These are phyloP conservation scores for Proteles cristata DNA, from an alignment of 2,113 vertebrate genomes.

Conservation along the genomic window DNA sequence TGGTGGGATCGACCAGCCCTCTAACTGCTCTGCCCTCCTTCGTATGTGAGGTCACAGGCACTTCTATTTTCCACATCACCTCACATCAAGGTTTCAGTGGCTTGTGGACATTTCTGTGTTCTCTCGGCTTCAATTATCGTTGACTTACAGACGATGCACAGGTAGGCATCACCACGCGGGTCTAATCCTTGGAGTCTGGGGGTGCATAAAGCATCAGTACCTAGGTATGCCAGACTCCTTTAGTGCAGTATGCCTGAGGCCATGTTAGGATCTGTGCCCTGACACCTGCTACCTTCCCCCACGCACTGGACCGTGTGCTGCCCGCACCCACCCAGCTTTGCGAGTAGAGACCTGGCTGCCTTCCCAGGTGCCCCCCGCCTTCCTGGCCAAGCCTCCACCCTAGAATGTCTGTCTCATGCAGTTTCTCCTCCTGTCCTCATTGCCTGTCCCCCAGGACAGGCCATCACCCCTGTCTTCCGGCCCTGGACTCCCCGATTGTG, in stretches of 20 bases:
- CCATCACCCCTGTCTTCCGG: background rate
- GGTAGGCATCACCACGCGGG: background rate
- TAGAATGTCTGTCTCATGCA: background rate
- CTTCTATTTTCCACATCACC: background rate
- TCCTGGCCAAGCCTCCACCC: background rate
- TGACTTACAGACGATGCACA: background rate
- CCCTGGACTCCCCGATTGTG: no score
- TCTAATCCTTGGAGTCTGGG: background rate
- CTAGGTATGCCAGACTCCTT: background rate
- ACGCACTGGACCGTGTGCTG: background rate
- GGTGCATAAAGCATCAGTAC: background rate
- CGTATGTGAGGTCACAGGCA: background rate
- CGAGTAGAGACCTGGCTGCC: background rate
- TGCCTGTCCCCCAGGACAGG: no score
- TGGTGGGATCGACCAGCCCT: background rate
- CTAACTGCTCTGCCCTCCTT: background rate
- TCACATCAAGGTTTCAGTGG: background rate
- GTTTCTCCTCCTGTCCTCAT: background rate
- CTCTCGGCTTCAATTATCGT: background rate
- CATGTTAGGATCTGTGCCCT: background rate
- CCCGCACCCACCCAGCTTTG: background rate
- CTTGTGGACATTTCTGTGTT: background rate
- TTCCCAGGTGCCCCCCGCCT: background rate
- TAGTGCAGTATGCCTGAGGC: no score
- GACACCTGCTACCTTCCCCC: background rate